phyloP scores from a whole-genome alignment of 2,797 vertebrate genomes.

The Siniperca scherzeri region DNA sequence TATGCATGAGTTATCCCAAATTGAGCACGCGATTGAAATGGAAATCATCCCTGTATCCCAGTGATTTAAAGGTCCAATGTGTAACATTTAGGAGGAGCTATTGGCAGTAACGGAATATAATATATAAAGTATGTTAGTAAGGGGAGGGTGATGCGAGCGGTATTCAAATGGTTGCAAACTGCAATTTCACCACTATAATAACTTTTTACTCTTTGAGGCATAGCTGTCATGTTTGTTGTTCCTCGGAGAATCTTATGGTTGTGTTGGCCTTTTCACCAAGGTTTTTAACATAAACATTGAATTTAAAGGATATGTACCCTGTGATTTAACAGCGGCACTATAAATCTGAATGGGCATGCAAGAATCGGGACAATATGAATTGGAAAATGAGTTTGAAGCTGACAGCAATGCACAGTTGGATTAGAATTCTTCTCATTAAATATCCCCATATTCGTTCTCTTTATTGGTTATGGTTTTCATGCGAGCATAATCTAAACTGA shows the following conservation, averaged over 20 bases:
- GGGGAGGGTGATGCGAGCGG: too few relatives aligned
- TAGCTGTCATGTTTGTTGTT: slow-evolving; percentile 71
- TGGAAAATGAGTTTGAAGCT: slow-evolving; percentile 55
- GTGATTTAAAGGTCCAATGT: slow-evolving; percentile 56
- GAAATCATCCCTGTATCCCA: slow-evolving; percentile 72
- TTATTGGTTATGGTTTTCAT: slow-evolving; percentile 59
- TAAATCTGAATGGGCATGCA: slow-evolving; percentile 54
- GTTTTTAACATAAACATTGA: slow-evolving; percentile 65
- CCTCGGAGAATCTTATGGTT: slow-evolving; percentile 70
- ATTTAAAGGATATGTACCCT: slow-evolving; percentile 41
- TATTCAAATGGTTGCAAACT: too few relatives aligned
- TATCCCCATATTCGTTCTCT: slow-evolving; percentile 35
- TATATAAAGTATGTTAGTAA: too few relatives aligned
- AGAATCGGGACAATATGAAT: slow-evolving; percentile 44
- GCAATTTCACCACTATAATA: slow-evolving; percentile 44
- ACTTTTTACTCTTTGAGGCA: slow-evolving; percentile 69
- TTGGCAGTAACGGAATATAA: too few relatives aligned
- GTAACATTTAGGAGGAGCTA: too few relatives aligned
- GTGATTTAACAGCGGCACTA: slow-evolving; percentile 36
- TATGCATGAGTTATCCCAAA: slow-evolving; percentile 82
- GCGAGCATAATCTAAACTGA: slow-evolving; percentile 55
- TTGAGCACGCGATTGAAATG: slow-evolving; percentile 78
- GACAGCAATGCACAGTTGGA: slow-evolving; percentile 51
- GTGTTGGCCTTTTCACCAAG: slow-evolving; percentile 61
- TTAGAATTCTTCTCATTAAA: slow-evolving; percentile 55